Percentiles rank a stretch among this genome's conserved stretches.
Conservation (phyloP, 2,113 vertebrate species). For the Paradisaea rubra region DNA sequence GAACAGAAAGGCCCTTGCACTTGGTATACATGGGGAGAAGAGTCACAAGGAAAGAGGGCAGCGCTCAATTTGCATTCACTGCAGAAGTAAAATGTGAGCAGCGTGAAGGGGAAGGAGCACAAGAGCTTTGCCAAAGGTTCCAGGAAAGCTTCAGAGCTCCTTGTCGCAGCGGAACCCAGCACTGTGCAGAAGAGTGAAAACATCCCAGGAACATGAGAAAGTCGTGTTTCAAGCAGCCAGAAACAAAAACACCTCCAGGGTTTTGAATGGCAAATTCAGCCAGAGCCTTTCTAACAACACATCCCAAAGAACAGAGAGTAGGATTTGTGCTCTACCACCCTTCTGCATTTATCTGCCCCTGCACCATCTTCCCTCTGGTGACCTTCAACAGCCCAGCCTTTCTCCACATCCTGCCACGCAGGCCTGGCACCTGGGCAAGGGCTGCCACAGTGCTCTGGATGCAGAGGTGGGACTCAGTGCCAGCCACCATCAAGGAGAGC, state of each 20-base stretch:
- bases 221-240: not conserved
- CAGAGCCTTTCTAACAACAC: not conserved
- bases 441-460: not conserved
- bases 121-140: not conserved
- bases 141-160: not conserved
- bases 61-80: not conserved
- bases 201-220: not conserved
- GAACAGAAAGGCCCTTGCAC: not conserved
- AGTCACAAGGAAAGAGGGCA: not conserved
- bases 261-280: accelerated
- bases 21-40: not conserved
- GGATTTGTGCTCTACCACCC: not conserved
- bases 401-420: not conserved
- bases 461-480: not conserved
- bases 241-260: not conserved
- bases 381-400: not conserved
- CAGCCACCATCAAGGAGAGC: accelerated
- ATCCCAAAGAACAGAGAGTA: not conserved
- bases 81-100: not conserved
- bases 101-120: not conserved
- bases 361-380: not conserved
- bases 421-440: not conserved
- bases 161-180: not conserved
- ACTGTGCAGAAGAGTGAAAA: not conserved
- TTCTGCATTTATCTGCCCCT: not conserved